Conservation (phyloP, 37 sponge, comb jelly and placozoan species). For the Halisarca cf. caerulea region DNA sequence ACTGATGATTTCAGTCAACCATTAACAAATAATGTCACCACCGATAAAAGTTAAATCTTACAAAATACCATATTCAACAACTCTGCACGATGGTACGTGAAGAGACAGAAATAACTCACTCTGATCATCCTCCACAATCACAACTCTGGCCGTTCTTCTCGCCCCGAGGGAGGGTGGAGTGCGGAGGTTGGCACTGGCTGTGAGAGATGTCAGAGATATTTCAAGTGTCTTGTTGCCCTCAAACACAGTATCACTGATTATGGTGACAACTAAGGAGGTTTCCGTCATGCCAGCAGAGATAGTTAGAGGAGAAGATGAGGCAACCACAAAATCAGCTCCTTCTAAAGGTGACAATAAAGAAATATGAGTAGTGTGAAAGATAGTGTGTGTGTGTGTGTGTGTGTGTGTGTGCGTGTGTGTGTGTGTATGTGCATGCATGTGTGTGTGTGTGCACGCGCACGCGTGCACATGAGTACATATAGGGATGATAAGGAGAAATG, state of each 20-base stretch:
- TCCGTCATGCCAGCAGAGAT: background rate
- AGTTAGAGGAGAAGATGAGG: background rate
- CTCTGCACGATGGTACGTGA: no score
- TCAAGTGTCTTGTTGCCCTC: conserved; percentile 9
- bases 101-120: background rate
- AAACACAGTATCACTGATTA: conserved; percentile 10
- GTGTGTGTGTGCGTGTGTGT: background rate
- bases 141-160: background rate
- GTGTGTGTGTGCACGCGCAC: no score
- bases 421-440: background rate
- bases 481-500: no score
- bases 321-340: background rate
- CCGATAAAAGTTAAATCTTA: no score
- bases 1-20: no score
- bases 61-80: no score
- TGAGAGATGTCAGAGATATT: background rate
- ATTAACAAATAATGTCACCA: no score
- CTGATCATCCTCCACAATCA: conserved; percentile 12
- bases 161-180: background rate
- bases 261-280: background rate
- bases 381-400: background rate
- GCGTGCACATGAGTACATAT: no score
- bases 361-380: background rate
- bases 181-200: background rate
- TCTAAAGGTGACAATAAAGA: background rate